These are phyloP conservation scores for human DNA, from an alignment of 2,113 vertebrate species.

Conservation along the genomic window DNA sequence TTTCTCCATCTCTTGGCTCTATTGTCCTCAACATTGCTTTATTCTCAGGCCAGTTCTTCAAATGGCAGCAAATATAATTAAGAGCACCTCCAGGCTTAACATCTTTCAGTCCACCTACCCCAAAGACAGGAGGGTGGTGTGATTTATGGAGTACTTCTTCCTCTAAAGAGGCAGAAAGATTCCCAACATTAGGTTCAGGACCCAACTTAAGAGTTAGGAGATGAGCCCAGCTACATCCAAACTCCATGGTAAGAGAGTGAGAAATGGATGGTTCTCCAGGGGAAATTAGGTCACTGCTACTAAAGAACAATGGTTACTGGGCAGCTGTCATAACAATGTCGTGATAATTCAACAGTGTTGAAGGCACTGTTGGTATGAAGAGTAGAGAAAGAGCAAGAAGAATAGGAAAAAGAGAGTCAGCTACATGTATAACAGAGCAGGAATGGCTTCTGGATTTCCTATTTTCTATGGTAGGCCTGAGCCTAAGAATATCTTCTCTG, in stretches of 20 bases:
- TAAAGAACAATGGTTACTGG: background rate
- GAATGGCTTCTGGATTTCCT: background rate
- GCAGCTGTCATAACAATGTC: background rate
- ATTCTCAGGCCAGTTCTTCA: background rate
- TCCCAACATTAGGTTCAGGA: background rate
- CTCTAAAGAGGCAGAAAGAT: background rate
- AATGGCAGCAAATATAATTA: background rate
- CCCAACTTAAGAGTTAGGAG: background rate
- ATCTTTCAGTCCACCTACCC: background rate
- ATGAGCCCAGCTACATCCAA: background rate
- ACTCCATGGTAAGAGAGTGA: background rate
- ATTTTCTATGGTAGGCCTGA: background rate
- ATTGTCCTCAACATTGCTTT: background rate
- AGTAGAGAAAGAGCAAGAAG: background rate
- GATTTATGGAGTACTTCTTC: background rate
- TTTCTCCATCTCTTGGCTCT: background rate
- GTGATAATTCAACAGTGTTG: background rate
- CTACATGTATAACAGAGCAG: background rate
- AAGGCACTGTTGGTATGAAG: background rate
- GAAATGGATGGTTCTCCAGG: background rate
- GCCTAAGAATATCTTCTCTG: background rate
- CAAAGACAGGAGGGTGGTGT: background rate
- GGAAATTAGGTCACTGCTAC: background rate
- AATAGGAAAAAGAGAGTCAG: background rate
- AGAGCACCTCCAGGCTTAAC: background rate